phyloP scores from a whole-genome alignment of 2,797 vertebrate genomes.

The Enteromius radiatus region DNA sequence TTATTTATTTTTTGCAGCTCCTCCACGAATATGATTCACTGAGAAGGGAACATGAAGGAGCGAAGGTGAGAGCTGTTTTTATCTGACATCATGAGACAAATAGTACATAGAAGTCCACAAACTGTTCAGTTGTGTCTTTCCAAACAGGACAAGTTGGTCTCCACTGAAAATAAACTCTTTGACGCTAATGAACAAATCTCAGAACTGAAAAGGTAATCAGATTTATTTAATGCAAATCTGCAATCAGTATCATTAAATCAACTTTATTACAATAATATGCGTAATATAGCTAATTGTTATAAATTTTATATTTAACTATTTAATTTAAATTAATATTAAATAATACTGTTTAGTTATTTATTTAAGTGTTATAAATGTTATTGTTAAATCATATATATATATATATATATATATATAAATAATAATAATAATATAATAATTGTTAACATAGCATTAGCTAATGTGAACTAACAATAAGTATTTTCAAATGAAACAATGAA shows the following conservation, averaged over 20 bases:
- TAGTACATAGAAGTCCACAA: not conserved
- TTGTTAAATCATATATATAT: not conserved
- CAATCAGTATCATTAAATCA: not conserved
- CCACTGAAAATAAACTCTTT: slow-evolving; percentile 89
- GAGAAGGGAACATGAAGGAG: slow-evolving; percentile 85
- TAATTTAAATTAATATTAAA: not conserved
- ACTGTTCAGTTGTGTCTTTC: not conserved
- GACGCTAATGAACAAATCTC: slow-evolving; percentile 86
- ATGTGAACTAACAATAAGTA: not conserved
- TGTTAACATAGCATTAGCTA: not conserved
- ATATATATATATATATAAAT: not conserved
- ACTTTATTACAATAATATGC: not conserved
- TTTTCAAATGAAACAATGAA: not conserved
- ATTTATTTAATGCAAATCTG: not conserved
- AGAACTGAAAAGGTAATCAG: slow-evolving; percentile 89
- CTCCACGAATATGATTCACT: slow-evolving; percentile 89
- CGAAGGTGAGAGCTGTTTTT: slow-evolving; percentile 81
- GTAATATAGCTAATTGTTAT: not conserved
- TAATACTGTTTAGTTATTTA: not conserved
- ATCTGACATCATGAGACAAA: not conserved
- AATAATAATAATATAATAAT: too few species aligned
- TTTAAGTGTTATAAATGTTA: not conserved
- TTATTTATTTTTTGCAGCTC: slow-evolving; percentile 77
- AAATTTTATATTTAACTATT: not conserved
- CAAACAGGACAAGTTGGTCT: slow-evolving; percentile 83